phyloP scores from a whole-genome alignment of 2,888 invertebrate genomes.

The Sesia bembeciformis region DNA sequence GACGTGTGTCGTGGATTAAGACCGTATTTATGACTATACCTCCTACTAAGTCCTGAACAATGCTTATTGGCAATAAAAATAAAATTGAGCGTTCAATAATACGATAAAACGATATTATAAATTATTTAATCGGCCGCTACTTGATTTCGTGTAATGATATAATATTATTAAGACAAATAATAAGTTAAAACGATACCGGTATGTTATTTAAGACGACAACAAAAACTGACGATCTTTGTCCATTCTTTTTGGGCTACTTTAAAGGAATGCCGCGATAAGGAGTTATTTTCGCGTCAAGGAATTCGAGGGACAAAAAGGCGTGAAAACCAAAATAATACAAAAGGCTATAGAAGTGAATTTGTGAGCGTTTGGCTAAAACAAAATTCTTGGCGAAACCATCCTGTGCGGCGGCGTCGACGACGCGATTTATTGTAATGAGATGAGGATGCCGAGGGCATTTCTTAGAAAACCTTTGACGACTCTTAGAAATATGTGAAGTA shows the following conservation, averaged over 20 bases:
- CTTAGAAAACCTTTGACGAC: slow-evolving; percentile 56
- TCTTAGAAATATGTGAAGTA: slow-evolving; percentile 45
- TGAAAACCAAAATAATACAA: slow-evolving; percentile 73
- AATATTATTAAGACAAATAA: slow-evolving; percentile 19
- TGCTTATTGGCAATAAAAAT: slow-evolving; percentile 7
- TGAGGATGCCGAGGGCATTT: slow-evolving; percentile 51
- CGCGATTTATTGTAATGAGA: slow-evolving; percentile 69
- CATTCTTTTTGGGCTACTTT: slow-evolving; percentile 63
- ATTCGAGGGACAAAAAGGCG: slow-evolving; percentile 70
- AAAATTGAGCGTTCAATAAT: neutral
- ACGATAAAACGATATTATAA: neutral
- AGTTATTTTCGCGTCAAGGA: slow-evolving; percentile 71
- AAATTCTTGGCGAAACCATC: slow-evolving; percentile 70
- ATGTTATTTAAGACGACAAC: slow-evolving; percentile 55
- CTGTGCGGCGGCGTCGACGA: slow-evolving; percentile 71
- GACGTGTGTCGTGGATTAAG: slow-evolving; percentile 24
- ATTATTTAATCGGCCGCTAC: neutral
- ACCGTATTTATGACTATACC: slow-evolving; percentile 15
- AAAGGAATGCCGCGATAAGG: slow-evolving; percentile 71
- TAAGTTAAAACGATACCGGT: slow-evolving; percentile 33
- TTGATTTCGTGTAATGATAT: neutral
- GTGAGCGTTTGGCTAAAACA: slow-evolving; percentile 73
- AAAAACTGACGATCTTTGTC: slow-evolving; percentile 47
- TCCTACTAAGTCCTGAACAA: slow-evolving; percentile 17
- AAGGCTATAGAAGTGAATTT: slow-evolving; percentile 71